A percentile compares a stretch with the other conserved stretches of the same genome.
Evolutionary conservation across 2,888 invertebrate species (phyloP).

Genomic region (Sinelater perroti): DNA sequence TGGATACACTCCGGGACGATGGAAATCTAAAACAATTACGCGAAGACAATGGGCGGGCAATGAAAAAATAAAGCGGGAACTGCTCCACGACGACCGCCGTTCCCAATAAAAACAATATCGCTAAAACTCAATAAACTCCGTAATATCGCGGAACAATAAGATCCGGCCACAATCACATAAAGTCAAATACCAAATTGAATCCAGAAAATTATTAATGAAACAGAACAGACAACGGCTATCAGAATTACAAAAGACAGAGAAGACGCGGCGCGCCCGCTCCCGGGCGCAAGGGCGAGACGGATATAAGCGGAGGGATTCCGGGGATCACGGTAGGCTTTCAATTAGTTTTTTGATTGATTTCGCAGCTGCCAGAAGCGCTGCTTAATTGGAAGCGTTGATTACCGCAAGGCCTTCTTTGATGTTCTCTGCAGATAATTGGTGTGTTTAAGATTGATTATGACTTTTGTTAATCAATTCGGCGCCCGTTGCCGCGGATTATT

Average conservation of each 20-base stretch:
- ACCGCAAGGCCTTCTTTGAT: slow-evolving; percentile 58
- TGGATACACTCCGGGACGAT: slow-evolving; percentile 28
- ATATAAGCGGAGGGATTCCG: slow-evolving; percentile 53
- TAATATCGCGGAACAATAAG: slow-evolving; percentile 57
- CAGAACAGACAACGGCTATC: slow-evolving; percentile 53
- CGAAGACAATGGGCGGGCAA: slow-evolving; percentile 55
- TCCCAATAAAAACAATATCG: slow-evolving; percentile 56
- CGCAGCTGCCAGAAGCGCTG: slow-evolving; percentile 58
- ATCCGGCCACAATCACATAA: slow-evolving; percentile 56
- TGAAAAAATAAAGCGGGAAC: slow-evolving; percentile 51
- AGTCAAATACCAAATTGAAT: slow-evolving; percentile 59
- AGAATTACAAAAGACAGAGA: slow-evolving; percentile 41
- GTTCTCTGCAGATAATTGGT: slow-evolving; percentile 58
- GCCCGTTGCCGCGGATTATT: slow-evolving; percentile 39
- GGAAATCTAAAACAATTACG: slow-evolving; percentile 44
- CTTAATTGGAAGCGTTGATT: slow-evolving; percentile 62
- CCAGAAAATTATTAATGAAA: slow-evolving; percentile 60
- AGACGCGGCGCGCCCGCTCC: slow-evolving; percentile 19
- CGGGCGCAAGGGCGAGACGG: slow-evolving; percentile 38
- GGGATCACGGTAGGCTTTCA: slow-evolving; percentile 60
- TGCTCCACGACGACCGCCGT: slow-evolving; percentile 47
- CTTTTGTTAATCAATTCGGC: slow-evolving; percentile 56
- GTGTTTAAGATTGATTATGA: slow-evolving; percentile 61
- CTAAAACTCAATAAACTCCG: slow-evolving; percentile 57
- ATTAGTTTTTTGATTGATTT: slow-evolving; percentile 62